Evolutionary conservation across 2,797 vertebrate species (phyloP).

Genomic region (Halcyon chelicuti): DNA sequence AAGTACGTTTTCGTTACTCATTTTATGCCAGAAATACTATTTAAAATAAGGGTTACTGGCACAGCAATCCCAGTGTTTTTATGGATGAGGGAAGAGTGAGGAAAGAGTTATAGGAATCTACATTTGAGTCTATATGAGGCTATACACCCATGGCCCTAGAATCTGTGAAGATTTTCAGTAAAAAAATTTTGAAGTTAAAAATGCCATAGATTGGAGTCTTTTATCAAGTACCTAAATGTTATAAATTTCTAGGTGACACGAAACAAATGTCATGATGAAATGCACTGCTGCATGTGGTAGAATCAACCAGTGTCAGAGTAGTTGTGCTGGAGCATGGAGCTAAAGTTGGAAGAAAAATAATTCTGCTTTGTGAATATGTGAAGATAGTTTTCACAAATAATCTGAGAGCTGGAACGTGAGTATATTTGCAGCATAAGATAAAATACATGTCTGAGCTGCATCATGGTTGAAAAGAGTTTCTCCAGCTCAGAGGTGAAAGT

Average conservation of each 20-base stretch:
- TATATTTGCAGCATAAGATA: not conserved
- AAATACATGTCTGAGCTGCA: not conserved
- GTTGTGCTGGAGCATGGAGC: not conserved
- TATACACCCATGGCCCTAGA: fast-evolving
- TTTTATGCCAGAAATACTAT: not conserved
- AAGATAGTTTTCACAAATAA: not conserved
- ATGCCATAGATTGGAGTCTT: not conserved
- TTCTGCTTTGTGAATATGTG: not conserved
- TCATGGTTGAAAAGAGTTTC: not conserved
- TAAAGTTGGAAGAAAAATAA: not conserved
- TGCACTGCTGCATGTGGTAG: not conserved
- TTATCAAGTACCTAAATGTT: not conserved
- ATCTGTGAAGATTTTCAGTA: not conserved
- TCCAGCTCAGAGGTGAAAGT: not conserved
- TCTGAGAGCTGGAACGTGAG: not conserved
- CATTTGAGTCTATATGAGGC: not conserved
- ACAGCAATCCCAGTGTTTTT: not conserved
- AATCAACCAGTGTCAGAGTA: not conserved
- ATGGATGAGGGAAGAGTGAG: not conserved
- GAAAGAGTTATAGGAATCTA: not conserved
- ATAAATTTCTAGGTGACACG: not conserved
- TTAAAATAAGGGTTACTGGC: not conserved
- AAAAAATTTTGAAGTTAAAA: not conserved
- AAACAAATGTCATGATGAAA: not conserved
- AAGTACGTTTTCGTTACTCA: not conserved